phyloP scores from a whole-genome alignment of 2,888 invertebrate species.

The Eupithecia subfuscata region DNA sequence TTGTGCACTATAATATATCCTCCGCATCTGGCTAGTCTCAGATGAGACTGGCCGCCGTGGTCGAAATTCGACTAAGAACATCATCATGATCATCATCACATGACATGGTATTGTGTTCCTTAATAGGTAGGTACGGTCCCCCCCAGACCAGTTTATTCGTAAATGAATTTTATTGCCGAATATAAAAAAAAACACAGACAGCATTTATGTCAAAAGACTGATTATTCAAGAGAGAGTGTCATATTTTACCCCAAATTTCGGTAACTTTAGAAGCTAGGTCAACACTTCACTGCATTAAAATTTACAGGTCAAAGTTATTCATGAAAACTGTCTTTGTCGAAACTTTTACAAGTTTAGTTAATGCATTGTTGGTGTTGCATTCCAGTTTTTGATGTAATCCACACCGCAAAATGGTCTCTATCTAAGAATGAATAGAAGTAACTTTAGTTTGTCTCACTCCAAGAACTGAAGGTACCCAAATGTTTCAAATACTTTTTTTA shows the following conservation, averaged over 20 bases:
- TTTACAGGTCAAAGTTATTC: slow-evolving; percentile 19
- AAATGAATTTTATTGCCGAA: too few species aligned
- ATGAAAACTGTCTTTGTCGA: slow-evolving; percentile 14
- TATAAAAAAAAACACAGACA: not conserved
- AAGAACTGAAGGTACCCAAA: not conserved
- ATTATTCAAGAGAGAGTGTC: not conserved
- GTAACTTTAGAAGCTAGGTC: slow-evolving; percentile 15
- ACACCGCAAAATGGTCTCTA: slow-evolving; percentile 36
- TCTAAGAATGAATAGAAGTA: slow-evolving; percentile 7
- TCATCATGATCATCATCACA: too few species aligned
- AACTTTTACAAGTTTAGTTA: slow-evolving; percentile 30
- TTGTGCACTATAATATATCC: too few species aligned
- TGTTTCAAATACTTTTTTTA: not conserved
- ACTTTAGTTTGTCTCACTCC: slow-evolving; percentile 2
- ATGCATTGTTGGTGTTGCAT: slow-evolving; percentile 44
- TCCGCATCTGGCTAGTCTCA: too few species aligned
- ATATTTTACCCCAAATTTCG: slow-evolving; percentile 9
- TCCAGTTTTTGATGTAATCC: slow-evolving; percentile 38
- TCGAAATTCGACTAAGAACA: too few species aligned
- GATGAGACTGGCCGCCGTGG: too few species aligned
- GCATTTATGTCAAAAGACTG: not conserved
- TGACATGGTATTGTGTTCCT: too few species aligned
- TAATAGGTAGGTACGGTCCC: not conserved
- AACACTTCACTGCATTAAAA: slow-evolving; percentile 16
- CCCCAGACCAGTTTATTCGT: too few species aligned